Evolutionary conservation across 2,797 vertebrate species (phyloP), one percentile per base, ranked within the genome.

Genomic region (Microctenopoma stevenorrisi): DNA sequence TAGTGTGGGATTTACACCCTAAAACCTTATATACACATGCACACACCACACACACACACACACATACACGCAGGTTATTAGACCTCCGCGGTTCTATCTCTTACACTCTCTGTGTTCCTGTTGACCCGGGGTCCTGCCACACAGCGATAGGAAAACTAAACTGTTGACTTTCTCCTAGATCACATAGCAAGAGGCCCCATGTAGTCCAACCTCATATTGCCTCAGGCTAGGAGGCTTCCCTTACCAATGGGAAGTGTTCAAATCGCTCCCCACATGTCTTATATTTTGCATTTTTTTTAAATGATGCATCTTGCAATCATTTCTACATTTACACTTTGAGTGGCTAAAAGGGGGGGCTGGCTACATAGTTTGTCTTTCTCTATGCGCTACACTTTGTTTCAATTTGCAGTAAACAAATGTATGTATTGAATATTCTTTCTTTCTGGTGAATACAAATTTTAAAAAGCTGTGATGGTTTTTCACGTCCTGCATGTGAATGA

Each of bases 91-190:
- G 54, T 63, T 86, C 82, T 85, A 87, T 89, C 82, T 90, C 74
- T 84, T 70, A 50, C 72, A 52, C 77, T 73, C 57, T 38, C 80
- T 75, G 73, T 87, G 87, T 84, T 88, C 73, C 76, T 86, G 85
- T 91, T 92, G 91, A 91, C 91, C 87, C 0, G 53, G 76, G 86
- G 86, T 90, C 91, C 78, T 84, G 88, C 64, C 82, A 75, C 72
- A 82, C 82, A 87, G 86, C 30, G 87, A 92, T 92, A 91, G 80
- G 77, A 72, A 86, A 86, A 82, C 91, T 91, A 92, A 92, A 91
- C 83, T 89, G 91, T 92, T 91, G 90, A 91, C 90, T 91, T 91
- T 91, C 81, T 85, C 74, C 80, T 52, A 77, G 84, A 91, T 92
- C 88, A 85, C 84, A 89, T 88, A 84, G 87, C 82, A 72, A 61